Conservation (phyloP, 2,888 invertebrate species). For the Drosophila colorata region DNA sequence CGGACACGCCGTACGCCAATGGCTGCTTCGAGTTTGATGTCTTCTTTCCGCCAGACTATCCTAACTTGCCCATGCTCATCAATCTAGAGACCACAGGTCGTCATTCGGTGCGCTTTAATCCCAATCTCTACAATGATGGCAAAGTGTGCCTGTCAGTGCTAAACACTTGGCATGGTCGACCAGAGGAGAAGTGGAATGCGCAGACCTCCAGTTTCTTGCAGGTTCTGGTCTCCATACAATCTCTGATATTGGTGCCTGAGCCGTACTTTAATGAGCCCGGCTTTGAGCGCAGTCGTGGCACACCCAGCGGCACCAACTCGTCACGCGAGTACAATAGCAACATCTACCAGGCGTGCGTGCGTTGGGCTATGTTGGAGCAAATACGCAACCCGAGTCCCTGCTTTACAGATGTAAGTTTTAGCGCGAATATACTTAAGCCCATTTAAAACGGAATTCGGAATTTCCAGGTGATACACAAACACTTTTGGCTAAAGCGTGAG, state of each 20-base stretch:
- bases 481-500: constrained; percentile 97
- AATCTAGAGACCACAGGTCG: constrained; percentile 96
- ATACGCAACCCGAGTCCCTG: constrained; percentile 95
- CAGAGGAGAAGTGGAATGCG: constrained; percentile 98
- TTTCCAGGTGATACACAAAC: constrained; percentile 93
- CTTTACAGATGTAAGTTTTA: constrained; percentile 91
- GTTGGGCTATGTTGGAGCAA: constrained; percentile 98
- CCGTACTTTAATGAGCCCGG: constrained; percentile 98
- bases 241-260: constrained; percentile 95
- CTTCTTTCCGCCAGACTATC: constrained; percentile 94
- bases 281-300: constrained; percentile 95
- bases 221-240: constrained; percentile 96
- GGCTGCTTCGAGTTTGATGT: constrained; percentile 97
- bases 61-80: constrained; percentile 94
- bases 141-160: constrained; percentile 97
- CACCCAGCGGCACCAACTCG: constrained; percentile 94
- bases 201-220: constrained; percentile 97
- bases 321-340: constrained; percentile 98
- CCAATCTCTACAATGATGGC: constrained; percentile 97
- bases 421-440: not conserved
- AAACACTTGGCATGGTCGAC: constrained; percentile 98
- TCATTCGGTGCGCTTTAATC: constrained; percentile 95
- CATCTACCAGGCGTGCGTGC: constrained; percentile 96
- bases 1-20: constrained; percentile 96
- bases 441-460: not conserved